Conservation (phyloP, 2,888 invertebrate species). For the Oligia strigilis region DNA sequence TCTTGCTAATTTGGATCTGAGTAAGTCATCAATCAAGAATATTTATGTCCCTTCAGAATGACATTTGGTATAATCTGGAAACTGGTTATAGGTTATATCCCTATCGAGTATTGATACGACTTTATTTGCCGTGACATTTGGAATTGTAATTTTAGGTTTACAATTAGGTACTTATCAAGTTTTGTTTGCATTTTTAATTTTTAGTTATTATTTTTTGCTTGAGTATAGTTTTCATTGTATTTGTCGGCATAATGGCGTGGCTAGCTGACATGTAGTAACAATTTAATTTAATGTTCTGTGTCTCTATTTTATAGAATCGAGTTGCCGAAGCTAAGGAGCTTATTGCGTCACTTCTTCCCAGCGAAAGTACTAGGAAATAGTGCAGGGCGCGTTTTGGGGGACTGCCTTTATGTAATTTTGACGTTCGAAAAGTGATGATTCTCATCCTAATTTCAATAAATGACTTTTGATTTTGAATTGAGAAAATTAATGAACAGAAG, state of each 20-base stretch:
- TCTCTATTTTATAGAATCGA: too few species aligned
- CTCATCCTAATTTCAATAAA: too few species aligned
- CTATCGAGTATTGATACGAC: neutral
- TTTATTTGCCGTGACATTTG: neutral
- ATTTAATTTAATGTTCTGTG: too few species aligned
- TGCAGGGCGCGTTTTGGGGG: too few species aligned
- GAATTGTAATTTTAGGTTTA: neutral
- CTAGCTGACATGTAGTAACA: too few species aligned
- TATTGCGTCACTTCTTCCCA: too few species aligned
- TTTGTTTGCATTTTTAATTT: neutral
- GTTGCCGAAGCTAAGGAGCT: too few species aligned
- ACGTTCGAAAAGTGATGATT: too few species aligned
- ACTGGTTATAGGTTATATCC: neutral
- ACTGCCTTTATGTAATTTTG: too few species aligned
- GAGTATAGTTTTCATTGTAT: neutral
- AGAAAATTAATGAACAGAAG: neutral
- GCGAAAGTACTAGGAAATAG: too few species aligned
- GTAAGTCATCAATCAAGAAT: conserved; percentile 28
- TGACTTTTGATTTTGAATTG: too few species aligned
- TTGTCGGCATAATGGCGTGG: neutral
- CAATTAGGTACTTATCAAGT: neutral
- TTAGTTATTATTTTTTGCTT: neutral
- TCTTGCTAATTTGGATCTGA: conserved; percentile 40
- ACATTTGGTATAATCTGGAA: neutral
- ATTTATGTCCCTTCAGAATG: conserved; percentile 14